Evolutionary conservation across 2,797 vertebrate genomes (phyloP).

Genomic region (Neostethus bicornis): DNA sequence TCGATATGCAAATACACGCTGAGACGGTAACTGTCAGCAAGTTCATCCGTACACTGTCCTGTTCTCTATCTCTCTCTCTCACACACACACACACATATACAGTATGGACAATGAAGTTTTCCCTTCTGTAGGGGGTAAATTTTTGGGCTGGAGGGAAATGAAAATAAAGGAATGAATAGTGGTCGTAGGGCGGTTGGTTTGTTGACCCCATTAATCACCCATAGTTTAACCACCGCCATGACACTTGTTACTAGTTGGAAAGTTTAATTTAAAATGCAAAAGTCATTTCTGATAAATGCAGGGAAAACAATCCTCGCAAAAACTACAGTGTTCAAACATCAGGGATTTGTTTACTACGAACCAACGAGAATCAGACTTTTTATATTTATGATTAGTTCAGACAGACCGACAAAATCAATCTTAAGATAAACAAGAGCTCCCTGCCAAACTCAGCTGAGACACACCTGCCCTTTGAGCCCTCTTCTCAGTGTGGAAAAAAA

Average conservation of each 20-base stretch:
- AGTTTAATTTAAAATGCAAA: not conserved
- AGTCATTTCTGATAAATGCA: not conserved
- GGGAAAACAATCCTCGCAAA: not conserved
- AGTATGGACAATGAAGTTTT: conserved; percentile 29
- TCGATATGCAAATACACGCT: not conserved
- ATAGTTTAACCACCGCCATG: conserved; percentile 12
- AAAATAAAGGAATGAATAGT: conserved; percentile 21
- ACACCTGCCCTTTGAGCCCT: too few species aligned
- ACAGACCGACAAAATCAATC: too few species aligned
- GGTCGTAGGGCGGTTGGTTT: conserved; percentile 12
- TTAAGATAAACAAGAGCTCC: too few species aligned
- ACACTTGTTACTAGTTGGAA: conserved; percentile 1
- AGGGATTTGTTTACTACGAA: too few species aligned
- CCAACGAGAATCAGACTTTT: too few species aligned
- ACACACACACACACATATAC: conserved; percentile 5
- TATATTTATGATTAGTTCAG: too few species aligned
- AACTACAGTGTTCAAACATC: too few species aligned
- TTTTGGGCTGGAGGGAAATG: conserved; percentile 17
- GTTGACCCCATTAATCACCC: conserved; percentile 27
- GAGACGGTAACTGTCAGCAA: not conserved
- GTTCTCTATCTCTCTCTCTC: too few species aligned
- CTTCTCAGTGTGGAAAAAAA: too few species aligned
- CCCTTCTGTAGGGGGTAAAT: conserved; percentile 35
- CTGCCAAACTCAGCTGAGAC: too few species aligned
- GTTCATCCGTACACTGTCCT: not conserved